Evolutionary conservation across 2,888 invertebrate species (phyloP), one percentile per base, ranked within the genome.

Genomic region (Morpho achilles): DNA sequence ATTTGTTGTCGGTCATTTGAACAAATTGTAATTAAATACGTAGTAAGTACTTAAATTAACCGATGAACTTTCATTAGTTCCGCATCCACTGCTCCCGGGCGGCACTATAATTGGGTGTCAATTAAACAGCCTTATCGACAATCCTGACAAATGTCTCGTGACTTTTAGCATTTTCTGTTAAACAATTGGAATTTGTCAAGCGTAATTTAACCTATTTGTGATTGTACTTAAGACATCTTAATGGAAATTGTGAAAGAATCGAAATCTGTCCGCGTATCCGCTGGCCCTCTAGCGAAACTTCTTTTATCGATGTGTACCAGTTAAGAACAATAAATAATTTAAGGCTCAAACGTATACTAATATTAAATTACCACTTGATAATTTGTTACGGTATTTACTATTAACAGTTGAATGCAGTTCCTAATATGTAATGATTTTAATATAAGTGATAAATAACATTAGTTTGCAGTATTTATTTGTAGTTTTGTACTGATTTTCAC

Each of bases 381-480:
- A 61, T 61, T 66, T 66, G 52, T 60, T 60, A 66, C 56, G 58
- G 62, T 66, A 64, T 63, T 67, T 65, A 61, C 63, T 68, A 78
- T 76, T 83, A 82, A 83, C 80, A 80, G 74, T 80, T 74, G 82
- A 80, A 74, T 73, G 75, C 86, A 89, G 89, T 90, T 90, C 89
- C 89, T 90, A 89, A 80, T 81, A 79, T 69, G 73, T 77, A 80
- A 80, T 79, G 73, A 77, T 63, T 66, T 58, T 73, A 76, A 67
- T 71, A 81, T 80, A 77, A 77, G 80, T 78, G 72, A 74, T 73
- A 79, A 72, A 70, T 69, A 69, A 70, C 79, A 75, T 79, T 84
- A 76, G 77, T 79, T 83, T 76, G 70, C 74, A 72, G 71, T 70
- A 69, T 73, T 73, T 76, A 68, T 68, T 69, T 72, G 66, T 73